A percentile compares a stretch with the other conserved stretches of the same genome.
phyloP scores from a whole-genome alignment of 1,140 invertebrate species.

The Microplitis demolitor region DNA sequence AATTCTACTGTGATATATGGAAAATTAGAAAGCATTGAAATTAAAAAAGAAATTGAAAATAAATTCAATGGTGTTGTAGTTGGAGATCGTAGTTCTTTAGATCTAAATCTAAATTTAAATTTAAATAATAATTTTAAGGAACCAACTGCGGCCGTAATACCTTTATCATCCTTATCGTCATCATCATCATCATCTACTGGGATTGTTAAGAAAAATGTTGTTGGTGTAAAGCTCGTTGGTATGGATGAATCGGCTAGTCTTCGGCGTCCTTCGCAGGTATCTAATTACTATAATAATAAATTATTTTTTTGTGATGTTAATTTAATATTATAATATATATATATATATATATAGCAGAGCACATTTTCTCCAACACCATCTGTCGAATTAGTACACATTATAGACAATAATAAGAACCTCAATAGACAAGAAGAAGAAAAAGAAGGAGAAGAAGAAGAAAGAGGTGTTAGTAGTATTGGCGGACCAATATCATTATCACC shows the following conservation, averaged over 20 bases:
- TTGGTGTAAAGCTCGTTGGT: conserved; percentile 56
- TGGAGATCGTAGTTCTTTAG: conserved; percentile 51
- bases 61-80: not conserved
- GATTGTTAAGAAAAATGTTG: conserved; percentile 51
- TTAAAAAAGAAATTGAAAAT: conserved; percentile 35
- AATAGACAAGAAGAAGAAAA: conserved; percentile 26
- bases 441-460: conserved; percentile 33
- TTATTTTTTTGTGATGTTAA: conserved; percentile 1
- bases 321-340: not conserved
- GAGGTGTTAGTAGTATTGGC: conserved; percentile 51
- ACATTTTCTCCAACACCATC: conserved; percentile 60
- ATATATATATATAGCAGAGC: conserved; percentile 38
- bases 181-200: not conserved
- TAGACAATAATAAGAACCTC: conserved; percentile 37
- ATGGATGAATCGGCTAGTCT: conserved; percentile 56
- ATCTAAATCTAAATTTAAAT: conserved; percentile 51
- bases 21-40: conserved; percentile 34
- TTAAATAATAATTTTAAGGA: conserved; percentile 19
- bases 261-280: conserved; percentile 55
- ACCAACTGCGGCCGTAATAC: too few species aligned
- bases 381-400: conserved; percentile 58
- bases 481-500: conserved; percentile 57
- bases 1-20: conserved; percentile 27
- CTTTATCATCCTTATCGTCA: too few species aligned
- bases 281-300: not conserved